phyloP scores from a whole-genome alignment of 2,888 invertebrate species.

The Schizotus pectinicornis region DNA sequence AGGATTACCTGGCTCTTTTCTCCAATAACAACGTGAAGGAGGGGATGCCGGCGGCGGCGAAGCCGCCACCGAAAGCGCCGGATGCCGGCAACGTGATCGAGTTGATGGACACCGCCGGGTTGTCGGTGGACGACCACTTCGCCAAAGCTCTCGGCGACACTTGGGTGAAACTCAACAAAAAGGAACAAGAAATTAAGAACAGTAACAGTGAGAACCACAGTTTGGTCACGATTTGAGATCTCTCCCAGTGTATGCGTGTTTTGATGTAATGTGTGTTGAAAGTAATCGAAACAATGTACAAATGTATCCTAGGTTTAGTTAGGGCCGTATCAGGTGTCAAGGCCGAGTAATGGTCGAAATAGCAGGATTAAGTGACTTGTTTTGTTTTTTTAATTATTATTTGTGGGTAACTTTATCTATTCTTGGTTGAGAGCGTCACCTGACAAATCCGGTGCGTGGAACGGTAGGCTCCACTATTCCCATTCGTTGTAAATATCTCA shows the following conservation, averaged over 20 bases:
- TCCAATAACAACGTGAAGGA: slow-evolving; percentile 61
- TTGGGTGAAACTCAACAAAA: slow-evolving; percentile 77
- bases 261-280: slow-evolving; percentile 17
- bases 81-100: slow-evolving; percentile 52
- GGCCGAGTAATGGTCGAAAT: slow-evolving; percentile 13
- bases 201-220: slow-evolving; percentile 46
- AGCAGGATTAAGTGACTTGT: slow-evolving; percentile 19
- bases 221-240: slow-evolving; percentile 49
- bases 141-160: slow-evolving; percentile 88
- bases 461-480: slow-evolving; percentile 21
- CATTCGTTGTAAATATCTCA: slow-evolving; percentile 21
- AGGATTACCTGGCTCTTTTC: slow-evolving; percentile 76
- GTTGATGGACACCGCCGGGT: slow-evolving; percentile 66
- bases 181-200: slow-evolving; percentile 61
- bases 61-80: slow-evolving; percentile 29
- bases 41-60: slow-evolving; percentile 45
- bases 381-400: slow-evolving; percentile 8
- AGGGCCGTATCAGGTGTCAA: slow-evolving; percentile 11
- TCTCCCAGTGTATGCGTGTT: slow-evolving; percentile 7
- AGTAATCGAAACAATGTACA: slow-evolving; percentile 25
- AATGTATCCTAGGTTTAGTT: slow-evolving; percentile 21
- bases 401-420: background rate
- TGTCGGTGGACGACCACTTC: slow-evolving; percentile 89
- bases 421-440: slow-evolving; percentile 24
- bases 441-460: slow-evolving; percentile 25